Evolutionary conservation across 2,797 vertebrate genomes (phyloP).

Genomic region (Hippocampus kuda): DNA sequence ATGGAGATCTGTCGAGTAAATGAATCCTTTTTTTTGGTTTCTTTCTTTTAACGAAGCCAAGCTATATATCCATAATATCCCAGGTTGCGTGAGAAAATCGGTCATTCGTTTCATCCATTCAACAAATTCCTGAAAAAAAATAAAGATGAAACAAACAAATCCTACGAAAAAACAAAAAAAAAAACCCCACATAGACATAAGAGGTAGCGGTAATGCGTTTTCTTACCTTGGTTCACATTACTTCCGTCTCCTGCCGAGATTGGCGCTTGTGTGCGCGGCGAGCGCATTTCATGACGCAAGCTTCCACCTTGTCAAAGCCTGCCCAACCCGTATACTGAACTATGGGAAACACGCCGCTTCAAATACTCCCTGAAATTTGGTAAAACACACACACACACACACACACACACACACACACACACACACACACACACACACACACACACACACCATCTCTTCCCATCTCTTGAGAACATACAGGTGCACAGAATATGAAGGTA

Average conservation of each 20-base stretch:
- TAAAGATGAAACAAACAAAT: neutral
- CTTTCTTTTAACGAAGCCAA: no score
- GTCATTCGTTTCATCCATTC: neutral
- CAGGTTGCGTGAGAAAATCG: neutral
- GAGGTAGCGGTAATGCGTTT: neutral
- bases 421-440: conserved; percentile 2
- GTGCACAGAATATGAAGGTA: no score
- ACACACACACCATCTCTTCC: conserved; percentile 26
- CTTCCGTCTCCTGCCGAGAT: neutral
- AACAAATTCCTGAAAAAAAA: neutral
- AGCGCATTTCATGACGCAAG: neutral
- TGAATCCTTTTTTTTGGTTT: no score
- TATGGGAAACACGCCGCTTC: conserved; percentile 9
- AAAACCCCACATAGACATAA: neutral
- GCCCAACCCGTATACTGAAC: conserved; percentile 13
- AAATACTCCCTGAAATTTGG: conserved; percentile 48
- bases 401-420: neutral
- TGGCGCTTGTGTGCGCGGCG: neutral
- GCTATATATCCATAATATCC: neutral
- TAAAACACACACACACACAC: conserved; percentile 6
- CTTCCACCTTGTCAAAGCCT: neutral
- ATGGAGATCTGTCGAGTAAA: no score
- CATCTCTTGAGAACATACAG: no score
- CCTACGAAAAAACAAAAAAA: neutral
- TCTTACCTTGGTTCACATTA: conserved; percentile 13